Conservation (phyloP, 2,888 invertebrate genomes). For the Cetonia aurata region DNA sequence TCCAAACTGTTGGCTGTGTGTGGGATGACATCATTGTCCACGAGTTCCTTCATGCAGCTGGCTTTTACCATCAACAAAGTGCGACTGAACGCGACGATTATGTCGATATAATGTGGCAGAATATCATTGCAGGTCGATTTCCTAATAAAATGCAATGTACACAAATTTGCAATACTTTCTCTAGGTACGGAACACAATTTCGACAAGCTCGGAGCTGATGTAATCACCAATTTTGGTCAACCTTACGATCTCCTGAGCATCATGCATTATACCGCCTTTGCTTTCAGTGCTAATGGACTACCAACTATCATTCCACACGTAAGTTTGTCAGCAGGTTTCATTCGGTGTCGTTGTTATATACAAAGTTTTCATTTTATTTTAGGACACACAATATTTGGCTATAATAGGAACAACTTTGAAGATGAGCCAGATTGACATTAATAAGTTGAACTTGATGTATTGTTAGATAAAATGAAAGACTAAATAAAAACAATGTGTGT, state of each 20-base stretch:
- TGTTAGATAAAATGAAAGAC: background rate
- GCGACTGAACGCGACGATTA: conserved; percentile 82
- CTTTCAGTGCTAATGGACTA: conserved; percentile 77
- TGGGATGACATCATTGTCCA: conserved; percentile 39
- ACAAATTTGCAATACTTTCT: background rate
- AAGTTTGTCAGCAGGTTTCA: background rate
- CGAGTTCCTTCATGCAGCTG: conserved; percentile 73
- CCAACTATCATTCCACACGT: conserved; percentile 69
- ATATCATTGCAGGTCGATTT: conserved; percentile 67
- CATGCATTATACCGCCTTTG: conserved; percentile 78
- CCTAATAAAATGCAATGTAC: conserved; percentile 51
- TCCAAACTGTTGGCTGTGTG: conserved; percentile 35
- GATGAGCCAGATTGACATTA: conserved; percentile 36
- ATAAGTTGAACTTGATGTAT: conserved; percentile 38
- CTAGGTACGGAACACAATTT: conserved; percentile 68
- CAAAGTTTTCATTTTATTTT: background rate
- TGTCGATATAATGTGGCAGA: conserved; percentile 80
- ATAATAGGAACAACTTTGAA: conserved; percentile 11
- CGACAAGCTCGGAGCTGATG: conserved; percentile 74
- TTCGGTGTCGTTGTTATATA: background rate
- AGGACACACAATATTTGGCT: conserved; percentile 10
- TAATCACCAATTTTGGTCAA: conserved; percentile 76
- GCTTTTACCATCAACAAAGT: conserved; percentile 88
- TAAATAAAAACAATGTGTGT: no score
- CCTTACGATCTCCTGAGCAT: conserved; percentile 79